Evolutionary conservation across 2,888 invertebrate genomes (phyloP), one percentile per base, ranked within the genome.

Genomic region (Endomychus coccineus): DNA sequence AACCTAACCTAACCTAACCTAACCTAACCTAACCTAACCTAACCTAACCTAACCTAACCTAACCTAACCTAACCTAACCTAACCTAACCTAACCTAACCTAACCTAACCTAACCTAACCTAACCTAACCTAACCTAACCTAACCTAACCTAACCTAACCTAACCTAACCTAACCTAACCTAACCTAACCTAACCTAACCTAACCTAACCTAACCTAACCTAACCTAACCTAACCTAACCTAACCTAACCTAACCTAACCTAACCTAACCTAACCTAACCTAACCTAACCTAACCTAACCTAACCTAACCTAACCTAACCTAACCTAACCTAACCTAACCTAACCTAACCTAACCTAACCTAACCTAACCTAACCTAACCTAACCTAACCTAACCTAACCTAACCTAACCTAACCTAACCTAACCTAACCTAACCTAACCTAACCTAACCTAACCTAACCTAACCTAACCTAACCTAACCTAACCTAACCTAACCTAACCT

Each of bases 221-320:
- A 36, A 36, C 36, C 38, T 29, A 36, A 36, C 36, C 36, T 29
- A 36, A 36, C 36, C 36, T n/a, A n/a, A 21, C 28, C n/a, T n/a
- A n/a, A n/a, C n/a, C 23, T 23, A n/a, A n/a, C n/a, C n/a, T n/a
- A n/a, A n/a, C n/a, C 23, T 23, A 16, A 16, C 23, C 23, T 23
- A 23, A 16, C 23, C 23, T 23, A 23, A 23, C 23, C 23, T 23
- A 23, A 23, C 23, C 23, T 23, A 23, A 23, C n/a, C 17, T 16
- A 15, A 30, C n/a, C 17, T 16, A 15, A 30, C 14, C 30, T 16
- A 15, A 30, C 14, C 17, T 16, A 15, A 15, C 14, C 17, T 16
- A 10, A 30, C 9, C 17, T 16, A 15, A 30, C 9, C 17, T 16
- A 15, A 30, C 14, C 30, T 16, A 15, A 30, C 14, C 30, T 16